These are phyloP conservation scores for Aphodius granarius DNA, from an alignment of 2,888 invertebrate genomes.

Conservation along the genomic window DNA sequence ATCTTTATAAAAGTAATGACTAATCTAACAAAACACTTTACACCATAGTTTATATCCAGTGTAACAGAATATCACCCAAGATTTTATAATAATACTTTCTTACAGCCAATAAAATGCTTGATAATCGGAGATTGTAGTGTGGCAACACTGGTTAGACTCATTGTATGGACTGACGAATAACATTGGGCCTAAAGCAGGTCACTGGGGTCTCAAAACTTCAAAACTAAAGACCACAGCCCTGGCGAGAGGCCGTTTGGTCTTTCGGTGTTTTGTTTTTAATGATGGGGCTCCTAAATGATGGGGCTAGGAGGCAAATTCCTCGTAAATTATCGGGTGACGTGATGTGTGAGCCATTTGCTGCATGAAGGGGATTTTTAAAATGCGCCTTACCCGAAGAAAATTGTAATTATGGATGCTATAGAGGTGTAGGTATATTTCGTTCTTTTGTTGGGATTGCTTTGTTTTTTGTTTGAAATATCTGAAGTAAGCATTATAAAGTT, in stretches of 20 bases:
- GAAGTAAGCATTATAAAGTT: too few relatives aligned
- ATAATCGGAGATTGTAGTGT: too few relatives aligned
- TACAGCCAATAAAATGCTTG: too few relatives aligned
- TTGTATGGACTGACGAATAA: too few relatives aligned
- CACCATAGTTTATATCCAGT: too few relatives aligned
- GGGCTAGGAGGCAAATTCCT: background rate
- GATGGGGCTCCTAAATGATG: background rate
- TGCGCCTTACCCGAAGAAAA: background rate
- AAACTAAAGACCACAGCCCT: background rate
- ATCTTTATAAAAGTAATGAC: too few relatives aligned
- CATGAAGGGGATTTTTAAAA: background rate
- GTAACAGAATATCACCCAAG: too few relatives aligned
- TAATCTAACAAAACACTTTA: too few relatives aligned
- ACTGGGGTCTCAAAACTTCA: background rate
- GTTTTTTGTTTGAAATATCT: background rate
- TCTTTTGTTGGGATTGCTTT: background rate
- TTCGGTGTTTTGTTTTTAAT: background rate
- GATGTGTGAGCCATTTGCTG: background rate
- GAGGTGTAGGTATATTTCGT: background rate
- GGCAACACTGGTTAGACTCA: too few relatives aligned
- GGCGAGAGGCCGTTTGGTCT: background rate
- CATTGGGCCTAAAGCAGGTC: background rate
- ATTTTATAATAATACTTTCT: too few relatives aligned
- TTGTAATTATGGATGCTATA: background rate
- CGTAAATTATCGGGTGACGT: background rate